phyloP scores from a whole-genome alignment of 2,888 invertebrate species.

The Schizaphis graminum region DNA sequence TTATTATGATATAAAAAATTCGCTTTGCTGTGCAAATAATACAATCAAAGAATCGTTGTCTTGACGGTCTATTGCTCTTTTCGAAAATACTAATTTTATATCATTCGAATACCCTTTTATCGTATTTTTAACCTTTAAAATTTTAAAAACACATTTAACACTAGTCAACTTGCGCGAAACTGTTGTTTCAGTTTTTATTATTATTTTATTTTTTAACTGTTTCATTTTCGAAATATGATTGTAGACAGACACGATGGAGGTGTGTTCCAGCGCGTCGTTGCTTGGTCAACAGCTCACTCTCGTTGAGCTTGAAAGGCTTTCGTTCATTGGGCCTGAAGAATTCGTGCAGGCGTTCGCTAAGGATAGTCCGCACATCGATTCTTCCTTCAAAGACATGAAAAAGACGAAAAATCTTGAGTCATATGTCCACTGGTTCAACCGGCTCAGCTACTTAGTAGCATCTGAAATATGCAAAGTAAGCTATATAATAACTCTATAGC shows the following conservation, averaged over 20 bases:
- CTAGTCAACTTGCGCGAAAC: neutral
- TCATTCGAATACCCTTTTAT: neutral
- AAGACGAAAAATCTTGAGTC: conserved; percentile 94
- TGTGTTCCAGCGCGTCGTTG: conserved; percentile 84
- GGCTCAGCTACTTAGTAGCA: conserved; percentile 94
- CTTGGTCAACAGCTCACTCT: conserved; percentile 95
- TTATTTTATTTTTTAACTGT: neutral
- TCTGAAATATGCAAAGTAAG: conserved; percentile 94
- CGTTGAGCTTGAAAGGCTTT: conserved; percentile 92
- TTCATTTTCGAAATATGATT: neutral
- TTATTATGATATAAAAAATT: neutral
- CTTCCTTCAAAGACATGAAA: conserved; percentile 86
- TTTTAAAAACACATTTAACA: neutral
- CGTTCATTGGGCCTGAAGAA: conserved; percentile 97
- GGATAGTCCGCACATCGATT: conserved; percentile 77
- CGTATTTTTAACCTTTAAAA: neutral
- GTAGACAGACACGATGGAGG: conserved; percentile 81
- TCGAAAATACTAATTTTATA: neutral
- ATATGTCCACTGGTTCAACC: conserved; percentile 98
- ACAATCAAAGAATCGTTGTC: neutral
- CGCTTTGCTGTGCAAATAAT: neutral
- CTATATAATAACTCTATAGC: no score
- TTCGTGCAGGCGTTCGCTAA: conserved; percentile 95
- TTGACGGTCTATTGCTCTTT: neutral
- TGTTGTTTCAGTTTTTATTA: neutral